These are phyloP conservation scores for Cinclus cinclus DNA, from an alignment of 2,113 vertebrate genomes.

Conservation along the genomic window DNA sequence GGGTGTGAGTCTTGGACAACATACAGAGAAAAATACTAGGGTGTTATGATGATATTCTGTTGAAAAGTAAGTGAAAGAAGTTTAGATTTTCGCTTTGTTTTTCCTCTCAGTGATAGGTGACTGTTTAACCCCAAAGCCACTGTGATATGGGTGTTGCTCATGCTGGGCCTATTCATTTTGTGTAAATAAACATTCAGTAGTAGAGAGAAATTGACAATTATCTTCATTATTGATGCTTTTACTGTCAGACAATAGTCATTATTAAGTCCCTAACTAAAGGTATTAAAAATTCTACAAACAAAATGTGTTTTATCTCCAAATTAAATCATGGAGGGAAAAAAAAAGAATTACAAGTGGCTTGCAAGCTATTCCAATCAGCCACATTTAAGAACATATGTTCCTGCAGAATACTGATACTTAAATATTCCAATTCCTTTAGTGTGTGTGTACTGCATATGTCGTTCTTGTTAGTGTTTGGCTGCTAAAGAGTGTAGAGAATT, in stretches of 20 bases:
- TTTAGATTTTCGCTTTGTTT: conserved; percentile 4
- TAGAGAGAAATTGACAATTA: neutral
- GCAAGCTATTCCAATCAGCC: neutral
- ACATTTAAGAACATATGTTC: neutral
- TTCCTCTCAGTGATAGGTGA: neutral
- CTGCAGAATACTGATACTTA: neutral
- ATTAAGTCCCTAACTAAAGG: neutral
- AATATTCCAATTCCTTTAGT: neutral
- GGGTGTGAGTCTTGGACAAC: neutral
- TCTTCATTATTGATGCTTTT: neutral
- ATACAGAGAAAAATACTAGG: neutral
- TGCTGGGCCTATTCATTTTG: neutral
- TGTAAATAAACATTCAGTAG: neutral
- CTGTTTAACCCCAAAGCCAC: neutral
- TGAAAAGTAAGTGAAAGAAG: neutral
- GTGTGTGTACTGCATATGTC: neutral
- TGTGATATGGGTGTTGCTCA: neutral
- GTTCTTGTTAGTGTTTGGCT: neutral
- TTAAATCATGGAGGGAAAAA: neutral
- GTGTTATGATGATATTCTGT: neutral
- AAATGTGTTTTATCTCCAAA: neutral
- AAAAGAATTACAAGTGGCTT: neutral
- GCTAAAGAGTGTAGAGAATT: neutral
- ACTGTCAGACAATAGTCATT: neutral
- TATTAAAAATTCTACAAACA: neutral